Base-by-base conservation (phyloP, 2,888 invertebrate species). In the Hartigia nigra region DNA sequence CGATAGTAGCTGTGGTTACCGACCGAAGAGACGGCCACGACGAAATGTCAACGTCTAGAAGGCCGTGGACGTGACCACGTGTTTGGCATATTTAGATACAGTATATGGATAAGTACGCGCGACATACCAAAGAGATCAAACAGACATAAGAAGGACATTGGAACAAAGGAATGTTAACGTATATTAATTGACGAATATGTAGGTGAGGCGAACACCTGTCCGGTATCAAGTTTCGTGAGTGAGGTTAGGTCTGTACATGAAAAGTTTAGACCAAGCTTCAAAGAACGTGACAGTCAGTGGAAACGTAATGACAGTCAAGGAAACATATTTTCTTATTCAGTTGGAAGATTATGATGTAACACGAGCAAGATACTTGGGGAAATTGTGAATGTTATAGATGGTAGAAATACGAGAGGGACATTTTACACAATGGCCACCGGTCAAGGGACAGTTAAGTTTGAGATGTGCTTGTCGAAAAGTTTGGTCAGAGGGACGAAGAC, bases 201-300 rank as follows among this genome's bases (percentile, higher is more conserved):
- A 37, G 35, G 80, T 77, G 77, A 82, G 82, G 74, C 74, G 81
- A 82, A 85, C 88, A 86, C 87, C 87, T 88, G 87, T 85, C 84
- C 77, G 79, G 83, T 82, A 81, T 88, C 87, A 72, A 82, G 83
- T 88, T 87, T 81, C 84, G 39, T 70, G 36, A 23, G 12, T 55
- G 55, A 55, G 55, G 55, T 55, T 55, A 55, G 55, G 55, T 55
- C 9, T 2, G 55, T 55, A 9, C 23, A 23, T 9, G 55, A 23
- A 55, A 55, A 55, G 55, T 55, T 55, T 55, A 55, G 23, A 23
- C 23, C 23, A 23, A 23, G 55, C 23, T 9, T 23, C 23, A 23
- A 55, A 55, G 23, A 55, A 55, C 23, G 9, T 55, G 55, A 23
- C 55, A 23, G 55, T 9, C 23, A 55, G 55, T 1, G 55, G 9